A percentile compares a stretch with the other conserved stretches of the same genome.
These are phyloP conservation scores for Silurus glanis DNA, from an alignment of 2,113 vertebrate species.

Conservation along the genomic window DNA sequence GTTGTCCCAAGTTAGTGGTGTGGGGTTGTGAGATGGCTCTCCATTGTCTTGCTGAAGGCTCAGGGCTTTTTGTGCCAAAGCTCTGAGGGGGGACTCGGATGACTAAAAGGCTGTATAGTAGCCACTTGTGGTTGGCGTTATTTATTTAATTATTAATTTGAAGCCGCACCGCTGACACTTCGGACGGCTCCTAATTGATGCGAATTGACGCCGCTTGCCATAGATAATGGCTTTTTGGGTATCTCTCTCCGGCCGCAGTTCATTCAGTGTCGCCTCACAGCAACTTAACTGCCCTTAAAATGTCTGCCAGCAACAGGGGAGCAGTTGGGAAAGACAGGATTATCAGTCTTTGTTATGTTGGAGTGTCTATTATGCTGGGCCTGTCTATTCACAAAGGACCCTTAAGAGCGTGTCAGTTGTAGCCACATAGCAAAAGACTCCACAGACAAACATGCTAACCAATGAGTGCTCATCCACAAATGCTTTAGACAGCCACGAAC, in stretches of 20 bases:
- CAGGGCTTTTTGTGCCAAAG: conserved; percentile 68
- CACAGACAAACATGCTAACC: conserved; percentile 73
- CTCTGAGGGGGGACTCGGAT: conserved; percentile 73
- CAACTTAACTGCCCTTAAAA: conserved; percentile 82
- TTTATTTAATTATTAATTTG: conserved; percentile 82
- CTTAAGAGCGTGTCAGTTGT: conserved; percentile 74
- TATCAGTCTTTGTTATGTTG: conserved; percentile 79
- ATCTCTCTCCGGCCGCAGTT: conserved; percentile 74
- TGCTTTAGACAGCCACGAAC: conserved; percentile 67
- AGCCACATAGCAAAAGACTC: conserved; percentile 73
- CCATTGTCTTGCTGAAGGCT: conserved; percentile 42
- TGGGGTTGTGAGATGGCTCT: conserved; percentile 43
- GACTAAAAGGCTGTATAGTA: conserved; percentile 74
- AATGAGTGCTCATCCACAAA: conserved; percentile 67
- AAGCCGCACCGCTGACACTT: conserved; percentile 77
- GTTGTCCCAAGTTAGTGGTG: conserved; percentile 39
- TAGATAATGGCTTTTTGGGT: conserved; percentile 78
- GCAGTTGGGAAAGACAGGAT: conserved; percentile 76
- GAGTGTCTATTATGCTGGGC: conserved; percentile 79
- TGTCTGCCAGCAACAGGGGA: conserved; percentile 76
- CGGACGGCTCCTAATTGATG: conserved; percentile 78
- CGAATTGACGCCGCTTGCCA: conserved; percentile 77
- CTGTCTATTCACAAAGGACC: conserved; percentile 77
- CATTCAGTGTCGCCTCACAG: conserved; percentile 75
- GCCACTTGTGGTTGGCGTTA: conserved; percentile 70